Conservation (phyloP, 2,888 invertebrate genomes). For the Drosophila gaucha region DNA sequence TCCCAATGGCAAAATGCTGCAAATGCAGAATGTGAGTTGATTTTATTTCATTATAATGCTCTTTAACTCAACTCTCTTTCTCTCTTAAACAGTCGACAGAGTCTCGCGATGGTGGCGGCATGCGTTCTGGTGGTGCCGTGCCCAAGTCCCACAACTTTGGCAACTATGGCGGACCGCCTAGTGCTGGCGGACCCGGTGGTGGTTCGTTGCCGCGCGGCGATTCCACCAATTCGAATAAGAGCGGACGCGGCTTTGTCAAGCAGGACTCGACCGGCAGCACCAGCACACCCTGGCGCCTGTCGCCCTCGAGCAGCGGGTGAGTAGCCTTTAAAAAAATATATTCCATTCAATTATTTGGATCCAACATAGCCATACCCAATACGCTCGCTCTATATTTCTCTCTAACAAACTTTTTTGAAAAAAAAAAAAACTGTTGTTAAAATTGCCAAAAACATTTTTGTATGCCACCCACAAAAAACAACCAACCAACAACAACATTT, state of each 20-base stretch:
- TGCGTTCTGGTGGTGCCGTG: constrained; percentile 85
- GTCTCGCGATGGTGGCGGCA: constrained; percentile 82
- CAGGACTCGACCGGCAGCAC: constrained; percentile 86
- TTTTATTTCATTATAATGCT: not conserved
- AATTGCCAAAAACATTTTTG: constrained; percentile 69
- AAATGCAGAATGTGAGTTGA: constrained; percentile 81
- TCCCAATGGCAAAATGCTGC: constrained; percentile 83
- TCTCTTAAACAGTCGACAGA: constrained; percentile 73
- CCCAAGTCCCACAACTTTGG: constrained; percentile 96
- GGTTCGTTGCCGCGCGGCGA: constrained; percentile 87
- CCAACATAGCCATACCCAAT: constrained; percentile 43
- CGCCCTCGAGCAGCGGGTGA: constrained; percentile 85
- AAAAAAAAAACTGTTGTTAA: constrained; percentile 57
- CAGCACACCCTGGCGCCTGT: constrained; percentile 84
- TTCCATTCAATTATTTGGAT: constrained; percentile 19
- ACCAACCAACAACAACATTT: constrained; percentile 34
- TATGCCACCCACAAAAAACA: constrained; percentile 55
- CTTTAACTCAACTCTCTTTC: not conserved
- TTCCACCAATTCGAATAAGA: constrained; percentile 88
- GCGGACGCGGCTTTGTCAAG: constrained; percentile 89
- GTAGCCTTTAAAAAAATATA: constrained; percentile 39
- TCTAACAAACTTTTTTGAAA: constrained; percentile 31
- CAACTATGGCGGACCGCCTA: constrained; percentile 88
- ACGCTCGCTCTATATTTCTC: constrained; percentile 55
- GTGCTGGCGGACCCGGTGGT: constrained; percentile 85